phyloP scores from a whole-genome alignment of 2,113 vertebrate species.

The Mus pahari region DNA sequence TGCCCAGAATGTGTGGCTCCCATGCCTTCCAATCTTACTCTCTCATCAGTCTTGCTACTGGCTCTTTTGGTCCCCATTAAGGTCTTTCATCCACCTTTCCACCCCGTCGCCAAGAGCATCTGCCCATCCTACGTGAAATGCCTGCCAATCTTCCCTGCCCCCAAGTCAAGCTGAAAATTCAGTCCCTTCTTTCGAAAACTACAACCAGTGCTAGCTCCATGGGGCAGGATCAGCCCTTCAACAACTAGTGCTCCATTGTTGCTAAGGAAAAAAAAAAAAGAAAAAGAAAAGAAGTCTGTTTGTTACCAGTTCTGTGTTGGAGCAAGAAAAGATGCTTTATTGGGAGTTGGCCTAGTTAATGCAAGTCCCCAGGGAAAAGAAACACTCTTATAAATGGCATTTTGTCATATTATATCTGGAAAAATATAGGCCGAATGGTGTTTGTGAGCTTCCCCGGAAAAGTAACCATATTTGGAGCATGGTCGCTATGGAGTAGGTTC shows the following conservation, averaged over 20 bases:
- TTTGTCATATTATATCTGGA: neutral
- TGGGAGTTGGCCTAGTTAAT: neutral
- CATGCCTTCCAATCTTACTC: neutral
- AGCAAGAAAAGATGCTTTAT: slow-evolving; percentile 37
- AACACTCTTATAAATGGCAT: neutral
- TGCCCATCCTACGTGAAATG: neutral
- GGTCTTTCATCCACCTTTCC: neutral
- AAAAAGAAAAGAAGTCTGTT: neutral
- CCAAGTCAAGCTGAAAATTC: neutral
- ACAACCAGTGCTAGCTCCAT: neutral
- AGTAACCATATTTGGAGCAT: neutral
- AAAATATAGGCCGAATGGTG: neutral
- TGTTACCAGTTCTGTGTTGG: neutral
- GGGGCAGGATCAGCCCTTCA: neutral
- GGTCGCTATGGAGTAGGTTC: neutral
- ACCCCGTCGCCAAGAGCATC: neutral
- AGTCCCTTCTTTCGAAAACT: slow-evolving; percentile 21
- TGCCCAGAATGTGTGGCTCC: neutral
- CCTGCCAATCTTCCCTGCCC: neutral
- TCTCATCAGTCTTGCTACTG: neutral
- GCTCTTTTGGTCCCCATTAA: neutral
- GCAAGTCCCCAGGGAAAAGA: neutral
- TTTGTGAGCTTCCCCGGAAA: neutral
- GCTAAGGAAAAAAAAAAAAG: neutral
- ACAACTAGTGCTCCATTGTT: neutral